Evolutionary conservation across 2,888 invertebrate genomes (phyloP).

Genomic region (Tortrix viridana): DNA sequence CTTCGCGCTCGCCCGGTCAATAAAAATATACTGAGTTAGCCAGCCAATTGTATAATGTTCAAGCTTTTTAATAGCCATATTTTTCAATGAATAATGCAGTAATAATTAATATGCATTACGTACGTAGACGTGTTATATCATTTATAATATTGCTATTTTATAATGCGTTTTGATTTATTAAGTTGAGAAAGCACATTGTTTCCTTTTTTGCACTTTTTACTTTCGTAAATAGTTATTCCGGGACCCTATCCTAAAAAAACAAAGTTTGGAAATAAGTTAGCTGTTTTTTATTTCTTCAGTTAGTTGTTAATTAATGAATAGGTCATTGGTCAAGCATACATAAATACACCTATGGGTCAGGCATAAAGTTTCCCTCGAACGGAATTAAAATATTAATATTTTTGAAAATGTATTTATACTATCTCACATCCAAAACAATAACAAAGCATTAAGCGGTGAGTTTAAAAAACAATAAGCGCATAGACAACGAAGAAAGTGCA

Average conservation of each 20-base stretch:
- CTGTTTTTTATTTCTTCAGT: too few relatives aligned
- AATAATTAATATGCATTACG: slow-evolving; percentile 16
- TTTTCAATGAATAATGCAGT: slow-evolving; percentile 31
- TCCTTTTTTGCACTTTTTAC: too few relatives aligned
- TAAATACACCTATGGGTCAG: too few relatives aligned
- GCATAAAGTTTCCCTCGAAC: too few relatives aligned
- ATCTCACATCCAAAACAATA: not conserved
- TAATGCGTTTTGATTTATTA: slow-evolving; percentile 12
- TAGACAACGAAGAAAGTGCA: slow-evolving; percentile 57
- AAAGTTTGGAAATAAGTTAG: too few relatives aligned
- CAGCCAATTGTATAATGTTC: slow-evolving; percentile 5
- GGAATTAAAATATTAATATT: too few relatives aligned
- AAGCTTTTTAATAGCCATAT: slow-evolving; percentile 30
- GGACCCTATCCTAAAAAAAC: too few relatives aligned
- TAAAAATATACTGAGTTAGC: not conserved
- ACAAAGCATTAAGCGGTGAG: not conserved
- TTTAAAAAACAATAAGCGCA: slow-evolving; percentile 19
- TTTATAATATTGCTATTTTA: slow-evolving; percentile 13
- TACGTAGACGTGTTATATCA: slow-evolving; percentile 29
- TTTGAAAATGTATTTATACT: too few relatives aligned
- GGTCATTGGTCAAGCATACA: too few relatives aligned
- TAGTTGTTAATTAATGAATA: too few relatives aligned
- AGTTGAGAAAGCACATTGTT: slow-evolving; percentile 3
- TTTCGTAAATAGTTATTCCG: too few relatives aligned
- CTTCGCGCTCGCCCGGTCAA: too few relatives aligned